Conservation (phyloP, 2,113 vertebrate species). For the Phrynosoma platyrhinos region DNA sequence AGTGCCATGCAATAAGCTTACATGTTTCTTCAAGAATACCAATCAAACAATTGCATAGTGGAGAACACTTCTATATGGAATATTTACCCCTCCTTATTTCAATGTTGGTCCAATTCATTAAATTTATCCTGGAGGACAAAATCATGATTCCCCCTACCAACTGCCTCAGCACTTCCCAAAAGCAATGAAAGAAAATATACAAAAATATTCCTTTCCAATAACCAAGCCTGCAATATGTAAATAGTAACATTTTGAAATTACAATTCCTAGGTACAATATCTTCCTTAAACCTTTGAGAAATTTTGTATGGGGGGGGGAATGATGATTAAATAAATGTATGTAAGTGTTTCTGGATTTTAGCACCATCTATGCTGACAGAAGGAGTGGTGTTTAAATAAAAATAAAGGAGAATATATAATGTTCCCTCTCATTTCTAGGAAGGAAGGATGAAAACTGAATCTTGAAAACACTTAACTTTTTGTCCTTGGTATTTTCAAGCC, state of each 20-base stretch:
- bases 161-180: too few species aligned
- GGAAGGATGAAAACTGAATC: background rate
- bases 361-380: background rate
- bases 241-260: background rate
- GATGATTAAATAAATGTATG: background rate
- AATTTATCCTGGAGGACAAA: too few species aligned
- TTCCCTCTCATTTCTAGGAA: background rate
- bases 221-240: background rate
- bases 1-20: too few species aligned
- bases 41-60: background rate
- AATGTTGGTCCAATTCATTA: background rate
- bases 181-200: too few species aligned
- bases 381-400: constrained; percentile 14
- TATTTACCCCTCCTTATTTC: accelerated
- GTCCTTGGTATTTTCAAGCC: constrained; percentile 9
- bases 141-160: too few species aligned
- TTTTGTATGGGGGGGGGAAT: too few species aligned
- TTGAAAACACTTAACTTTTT: constrained; percentile 24
- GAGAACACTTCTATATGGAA: background rate
- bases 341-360: background rate
- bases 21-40: too few species aligned
- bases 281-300: background rate
- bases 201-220: too few species aligned
- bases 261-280: background rate
- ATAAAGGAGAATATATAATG: constrained; percentile 22